phyloP scores from a whole-genome alignment of 2,888 invertebrate species.

The Clunio marinus region DNA sequence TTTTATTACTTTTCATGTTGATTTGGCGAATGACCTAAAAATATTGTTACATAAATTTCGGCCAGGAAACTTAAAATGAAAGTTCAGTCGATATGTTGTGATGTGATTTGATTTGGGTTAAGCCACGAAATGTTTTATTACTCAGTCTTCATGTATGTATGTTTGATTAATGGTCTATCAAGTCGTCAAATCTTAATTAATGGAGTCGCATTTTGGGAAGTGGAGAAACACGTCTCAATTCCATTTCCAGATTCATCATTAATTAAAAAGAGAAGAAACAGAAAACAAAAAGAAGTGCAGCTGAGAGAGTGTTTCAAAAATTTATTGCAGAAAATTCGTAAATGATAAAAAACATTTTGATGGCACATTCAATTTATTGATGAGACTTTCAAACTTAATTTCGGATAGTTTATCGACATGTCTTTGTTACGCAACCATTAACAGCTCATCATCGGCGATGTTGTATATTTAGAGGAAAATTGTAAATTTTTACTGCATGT shows the following conservation, averaged over 20 bases:
- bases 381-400: not conserved
- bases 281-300: too few species aligned
- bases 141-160: not conserved
- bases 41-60: too few species aligned
- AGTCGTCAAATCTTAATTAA: not conserved
- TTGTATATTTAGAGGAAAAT: not conserved
- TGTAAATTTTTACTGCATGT: slow-evolving; percentile 21
- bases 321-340: not conserved
- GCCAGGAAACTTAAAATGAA: not conserved
- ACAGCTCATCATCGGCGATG: slow-evolving; percentile 13
- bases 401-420: not conserved
- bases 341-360: not conserved
- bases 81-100: not conserved
- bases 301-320: not conserved
- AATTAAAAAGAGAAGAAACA: too few species aligned
- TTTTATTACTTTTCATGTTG: too few species aligned
- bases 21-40: not conserved
- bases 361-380: not conserved
- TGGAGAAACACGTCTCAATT: slow-evolving; percentile 6
- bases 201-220: not conserved
- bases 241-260: not conserved
- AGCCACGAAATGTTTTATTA: not conserved
- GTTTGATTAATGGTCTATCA: slow-evolving; percentile 3
- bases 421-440: not conserved
- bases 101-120: not conserved